A percentile compares a stretch with the other conserved stretches of the same genome.
These are phyloP conservation scores for Oophaga sylvatica DNA, from an alignment of 2,797 vertebrate species.

Conservation along the genomic window DNA sequence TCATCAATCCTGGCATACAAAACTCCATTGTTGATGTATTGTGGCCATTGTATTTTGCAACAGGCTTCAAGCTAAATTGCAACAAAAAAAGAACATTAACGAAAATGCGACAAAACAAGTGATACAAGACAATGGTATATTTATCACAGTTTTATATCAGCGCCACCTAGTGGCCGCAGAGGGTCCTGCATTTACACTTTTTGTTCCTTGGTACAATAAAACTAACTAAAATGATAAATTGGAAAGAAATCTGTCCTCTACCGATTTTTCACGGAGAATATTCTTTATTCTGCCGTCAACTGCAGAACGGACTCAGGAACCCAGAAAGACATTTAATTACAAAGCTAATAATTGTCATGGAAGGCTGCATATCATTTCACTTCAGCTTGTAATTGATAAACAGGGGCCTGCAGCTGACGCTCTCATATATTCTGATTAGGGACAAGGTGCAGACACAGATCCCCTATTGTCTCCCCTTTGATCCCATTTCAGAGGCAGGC, in stretches of 20 bases:
- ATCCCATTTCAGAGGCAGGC: constrained; percentile 22
- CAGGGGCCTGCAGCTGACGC: constrained; percentile 76
- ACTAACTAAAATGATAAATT: neutral
- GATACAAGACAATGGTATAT: neutral
- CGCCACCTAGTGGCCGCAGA: neutral
- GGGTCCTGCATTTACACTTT: neutral
- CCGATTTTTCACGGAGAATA: neutral
- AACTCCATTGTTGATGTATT: too few species aligned
- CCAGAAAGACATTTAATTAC: constrained; percentile 47
- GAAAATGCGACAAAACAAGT: too few species aligned
- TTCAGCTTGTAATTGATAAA: constrained; percentile 68
- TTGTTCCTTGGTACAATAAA: neutral
- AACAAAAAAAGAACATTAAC: too few species aligned
- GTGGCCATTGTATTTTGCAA: too few species aligned
- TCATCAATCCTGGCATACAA: too few species aligned
- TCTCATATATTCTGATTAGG: constrained; percentile 74
- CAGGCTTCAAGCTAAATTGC: too few species aligned
- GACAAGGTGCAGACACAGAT: constrained; percentile 63
- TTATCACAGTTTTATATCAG: neutral
- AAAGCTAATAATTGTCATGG: constrained; percentile 37
- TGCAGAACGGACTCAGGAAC: constrained; percentile 20
- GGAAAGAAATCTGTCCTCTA: neutral
- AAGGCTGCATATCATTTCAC: constrained; percentile 66
- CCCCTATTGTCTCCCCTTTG: constrained; percentile 17
- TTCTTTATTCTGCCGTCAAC: constrained; percentile 6